phyloP scores from a whole-genome alignment of 2,888 invertebrate genomes.

The Ectemnius continuus region DNA sequence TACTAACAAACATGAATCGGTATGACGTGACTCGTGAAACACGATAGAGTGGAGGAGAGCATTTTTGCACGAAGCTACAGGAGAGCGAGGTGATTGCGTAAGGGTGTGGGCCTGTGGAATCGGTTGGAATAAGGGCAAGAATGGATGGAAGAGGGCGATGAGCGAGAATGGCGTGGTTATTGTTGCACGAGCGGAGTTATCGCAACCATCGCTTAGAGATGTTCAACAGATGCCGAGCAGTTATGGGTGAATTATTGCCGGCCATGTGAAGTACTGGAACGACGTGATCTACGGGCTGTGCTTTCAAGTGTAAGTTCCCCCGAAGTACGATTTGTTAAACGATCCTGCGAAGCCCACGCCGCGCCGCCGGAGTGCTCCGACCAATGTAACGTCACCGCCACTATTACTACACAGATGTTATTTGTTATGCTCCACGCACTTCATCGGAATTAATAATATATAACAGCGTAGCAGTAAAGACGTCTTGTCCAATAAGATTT shows the following conservation, averaged over 20 bases:
- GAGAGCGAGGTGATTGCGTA: no score
- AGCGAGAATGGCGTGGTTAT: constrained; percentile 21
- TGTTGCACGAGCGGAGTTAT: constrained; percentile 11
- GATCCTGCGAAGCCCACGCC: neutral
- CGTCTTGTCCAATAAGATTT: no score
- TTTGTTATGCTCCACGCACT: neutral
- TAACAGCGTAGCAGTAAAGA: no score
- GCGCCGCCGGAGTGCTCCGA: neutral
- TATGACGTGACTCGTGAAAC: constrained; percentile 14
- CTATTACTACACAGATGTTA: neutral
- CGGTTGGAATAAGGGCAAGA: constrained; percentile 29
- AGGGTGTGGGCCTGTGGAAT: no score
- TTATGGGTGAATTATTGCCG: constrained; percentile 7
- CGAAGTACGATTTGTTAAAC: constrained; percentile 3
- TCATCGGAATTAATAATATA: no score
- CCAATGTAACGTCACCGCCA: neutral
- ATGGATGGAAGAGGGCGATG: constrained; percentile 19
- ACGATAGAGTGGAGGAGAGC: no score
- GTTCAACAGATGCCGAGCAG: constrained; percentile 6
- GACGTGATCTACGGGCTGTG: neutral
- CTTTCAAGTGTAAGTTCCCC: constrained; percentile 3
- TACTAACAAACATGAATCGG: no score
- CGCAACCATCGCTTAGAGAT: constrained; percentile 3
- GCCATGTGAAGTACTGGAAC: constrained; percentile 1
- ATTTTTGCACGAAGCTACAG: no score